A percentile compares a stretch with the other conserved stretches of the same genome.
phyloP scores from a whole-genome alignment of 2,888 invertebrate genomes.

The Drosophila paranaensis region DNA sequence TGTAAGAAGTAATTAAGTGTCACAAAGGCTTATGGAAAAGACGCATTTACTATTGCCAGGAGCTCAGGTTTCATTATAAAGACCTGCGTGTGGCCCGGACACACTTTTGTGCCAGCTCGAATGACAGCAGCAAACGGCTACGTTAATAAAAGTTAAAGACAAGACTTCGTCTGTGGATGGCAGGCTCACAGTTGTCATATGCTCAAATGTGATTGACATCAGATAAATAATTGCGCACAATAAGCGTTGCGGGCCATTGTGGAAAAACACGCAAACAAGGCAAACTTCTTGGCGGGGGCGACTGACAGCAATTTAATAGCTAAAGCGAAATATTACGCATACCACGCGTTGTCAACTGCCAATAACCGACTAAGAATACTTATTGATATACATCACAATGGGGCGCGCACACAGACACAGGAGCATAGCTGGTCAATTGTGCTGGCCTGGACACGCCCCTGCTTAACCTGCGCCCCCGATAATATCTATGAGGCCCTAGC shows the following conservation, averaged over 20 bases:
- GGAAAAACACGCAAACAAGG: constrained; percentile 26
- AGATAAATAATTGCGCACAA: constrained; percentile 44
- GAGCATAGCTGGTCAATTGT: constrained; percentile 30
- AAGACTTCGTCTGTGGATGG: constrained; percentile 10
- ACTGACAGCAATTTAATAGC: constrained; percentile 45
- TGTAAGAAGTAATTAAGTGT: not conserved
- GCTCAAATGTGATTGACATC: constrained; percentile 39
- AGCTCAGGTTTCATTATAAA: not conserved
- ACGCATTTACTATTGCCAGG: not conserved
- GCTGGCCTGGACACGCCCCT: constrained; percentile 3
- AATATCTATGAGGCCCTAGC: constrained; percentile 19
- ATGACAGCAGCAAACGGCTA: constrained; percentile 14
- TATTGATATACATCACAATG: constrained; percentile 19
- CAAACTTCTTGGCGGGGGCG: constrained; percentile 1
- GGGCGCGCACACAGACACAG: not conserved
- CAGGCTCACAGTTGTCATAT: constrained; percentile 22
- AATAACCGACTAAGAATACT: constrained; percentile 36
- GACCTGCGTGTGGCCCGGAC: not conserved
- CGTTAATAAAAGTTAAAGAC: constrained; percentile 21
- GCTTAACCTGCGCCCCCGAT: constrained; percentile 39
- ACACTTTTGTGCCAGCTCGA: not conserved
- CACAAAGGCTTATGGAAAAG: not conserved
- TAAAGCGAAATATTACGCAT: constrained; percentile 63
- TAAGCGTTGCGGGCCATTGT: constrained; percentile 23
- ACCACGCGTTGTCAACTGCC: constrained; percentile 57